A percentile compares a stretch with the other conserved stretches of the same genome.
phyloP scores from a whole-genome alignment of 1,140 invertebrate species.

The Chrysoperla carnea region DNA sequence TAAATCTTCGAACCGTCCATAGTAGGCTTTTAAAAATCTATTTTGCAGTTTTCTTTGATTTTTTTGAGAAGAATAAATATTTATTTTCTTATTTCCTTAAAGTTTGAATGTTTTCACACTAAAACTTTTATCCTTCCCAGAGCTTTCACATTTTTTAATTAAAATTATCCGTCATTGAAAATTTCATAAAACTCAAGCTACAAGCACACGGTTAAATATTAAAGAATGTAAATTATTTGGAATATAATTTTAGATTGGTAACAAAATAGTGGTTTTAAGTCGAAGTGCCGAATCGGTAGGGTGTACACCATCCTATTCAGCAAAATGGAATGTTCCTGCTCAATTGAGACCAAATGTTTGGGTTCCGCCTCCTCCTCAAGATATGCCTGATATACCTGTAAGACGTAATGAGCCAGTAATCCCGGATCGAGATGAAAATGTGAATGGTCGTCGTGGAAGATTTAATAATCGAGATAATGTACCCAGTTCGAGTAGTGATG shows the following conservation, averaged over 20 bases:
- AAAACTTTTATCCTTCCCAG: no score
- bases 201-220: no score
- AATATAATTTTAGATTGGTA: constrained; percentile 31
- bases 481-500: neutral
- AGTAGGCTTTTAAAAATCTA: no score
- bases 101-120: no score
- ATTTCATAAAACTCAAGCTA: no score
- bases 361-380: constrained; percentile 14
- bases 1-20: no score
- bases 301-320: neutral
- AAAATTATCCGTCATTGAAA: no score
- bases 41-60: no score
- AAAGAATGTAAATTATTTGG: no score
- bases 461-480: constrained; percentile 18
- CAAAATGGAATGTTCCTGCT: neutral
- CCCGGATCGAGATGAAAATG: constrained; percentile 48
- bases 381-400: constrained; percentile 22
- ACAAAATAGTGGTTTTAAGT: constrained; percentile 46
- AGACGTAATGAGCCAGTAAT: constrained; percentile 14
- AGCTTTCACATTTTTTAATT: no score
- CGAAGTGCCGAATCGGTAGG: constrained; percentile 22
- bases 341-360: constrained; percentile 5
- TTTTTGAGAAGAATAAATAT: no score
- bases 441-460: constrained; percentile 47
- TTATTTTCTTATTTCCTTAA: no score